Percentiles rank a stretch among this genome's conserved stretches.
Evolutionary conservation across 2,113 vertebrate genomes (phyloP).

Genomic region (Camelus bactrianus): DNA sequence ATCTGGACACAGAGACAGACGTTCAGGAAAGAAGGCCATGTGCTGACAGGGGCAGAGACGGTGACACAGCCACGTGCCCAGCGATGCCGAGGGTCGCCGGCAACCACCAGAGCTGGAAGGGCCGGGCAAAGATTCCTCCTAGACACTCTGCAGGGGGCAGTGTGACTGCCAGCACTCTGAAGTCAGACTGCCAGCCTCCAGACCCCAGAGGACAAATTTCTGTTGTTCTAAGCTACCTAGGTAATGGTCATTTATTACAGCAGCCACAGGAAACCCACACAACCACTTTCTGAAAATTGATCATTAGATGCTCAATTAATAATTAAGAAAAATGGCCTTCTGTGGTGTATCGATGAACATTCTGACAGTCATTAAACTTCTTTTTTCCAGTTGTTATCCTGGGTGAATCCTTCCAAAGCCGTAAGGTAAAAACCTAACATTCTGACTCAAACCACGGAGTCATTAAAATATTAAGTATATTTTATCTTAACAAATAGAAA

Average conservation of each 20-base stretch:
- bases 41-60: neutral
- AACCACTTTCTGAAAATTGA: neutral
- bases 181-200: neutral
- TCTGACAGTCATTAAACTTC: neutral
- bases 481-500: neutral
- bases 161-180: neutral
- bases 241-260: neutral
- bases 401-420: neutral
- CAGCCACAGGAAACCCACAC: neutral
- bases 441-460: neutral
- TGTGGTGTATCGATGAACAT: accelerated
- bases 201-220: neutral
- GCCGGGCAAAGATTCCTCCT: accelerated
- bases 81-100: accelerated
- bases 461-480: neutral
- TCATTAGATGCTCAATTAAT: neutral
- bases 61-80: accelerated
- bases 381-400: neutral
- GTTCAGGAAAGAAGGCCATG: neutral
- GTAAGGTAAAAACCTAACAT: neutral
- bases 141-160: accelerated
- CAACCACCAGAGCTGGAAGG: accelerated
- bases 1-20: neutral
- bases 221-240: neutral
- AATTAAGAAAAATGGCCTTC: neutral